Percentiles rank a stretch among this genome's conserved stretches.
phyloP scores from a whole-genome alignment of 2,888 invertebrate genomes.

The Mythimna loreyi region DNA sequence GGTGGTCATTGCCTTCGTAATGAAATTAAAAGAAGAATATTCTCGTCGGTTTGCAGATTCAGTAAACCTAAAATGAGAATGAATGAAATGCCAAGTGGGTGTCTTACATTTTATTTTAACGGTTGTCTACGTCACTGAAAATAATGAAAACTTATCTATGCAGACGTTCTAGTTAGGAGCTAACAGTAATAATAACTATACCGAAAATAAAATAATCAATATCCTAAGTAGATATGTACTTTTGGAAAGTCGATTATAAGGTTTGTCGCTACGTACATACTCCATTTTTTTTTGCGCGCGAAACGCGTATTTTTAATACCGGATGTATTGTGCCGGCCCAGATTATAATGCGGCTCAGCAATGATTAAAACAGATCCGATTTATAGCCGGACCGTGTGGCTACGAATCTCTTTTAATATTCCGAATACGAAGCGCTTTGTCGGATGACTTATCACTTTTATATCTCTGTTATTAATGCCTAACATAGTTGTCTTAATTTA shows the following conservation, averaged over 20 bases:
- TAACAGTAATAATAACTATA: constrained; percentile 18
- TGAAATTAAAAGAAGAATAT: constrained; percentile 25
- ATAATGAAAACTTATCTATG: constrained; percentile 55
- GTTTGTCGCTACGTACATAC: not conserved
- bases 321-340: constrained; percentile 50
- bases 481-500: constrained; percentile 14
- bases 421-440: constrained; percentile 28
- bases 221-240: not conserved
- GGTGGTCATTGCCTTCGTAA: constrained; percentile 19
- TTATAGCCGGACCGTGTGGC: constrained; percentile 52
- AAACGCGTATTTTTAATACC: constrained; percentile 40
- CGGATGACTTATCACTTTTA: constrained; percentile 26
- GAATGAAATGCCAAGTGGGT: constrained; percentile 4
- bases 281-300: constrained; percentile 1
- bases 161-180: constrained; percentile 30
- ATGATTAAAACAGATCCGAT: constrained; percentile 60
- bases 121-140: constrained; percentile 10
- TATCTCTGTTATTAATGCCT: not conserved
- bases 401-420: constrained; percentile 51
- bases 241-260: not conserved
- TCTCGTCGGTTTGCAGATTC: constrained; percentile 5
- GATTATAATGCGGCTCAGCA: constrained; percentile 48
- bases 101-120: not conserved
- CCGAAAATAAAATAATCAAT: constrained; percentile 9
- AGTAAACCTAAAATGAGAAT: constrained; percentile 7